Conservation (phyloP, 2,797 vertebrate genomes). For the Anguilla marmorata region DNA sequence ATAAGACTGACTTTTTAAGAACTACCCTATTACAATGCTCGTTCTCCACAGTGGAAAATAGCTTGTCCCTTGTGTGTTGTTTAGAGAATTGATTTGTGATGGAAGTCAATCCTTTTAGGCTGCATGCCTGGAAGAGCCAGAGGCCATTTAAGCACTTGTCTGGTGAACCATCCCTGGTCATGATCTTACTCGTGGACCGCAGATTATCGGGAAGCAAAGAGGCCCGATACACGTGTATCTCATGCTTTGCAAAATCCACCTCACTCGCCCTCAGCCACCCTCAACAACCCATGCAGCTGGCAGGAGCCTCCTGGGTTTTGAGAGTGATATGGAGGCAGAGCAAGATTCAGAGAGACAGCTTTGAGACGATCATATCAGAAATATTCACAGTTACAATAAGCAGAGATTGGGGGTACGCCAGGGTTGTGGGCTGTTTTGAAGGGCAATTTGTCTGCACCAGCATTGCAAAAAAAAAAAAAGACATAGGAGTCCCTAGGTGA, state of each 20-base stretch:
- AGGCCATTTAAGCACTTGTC: neutral
- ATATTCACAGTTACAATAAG: neutral
- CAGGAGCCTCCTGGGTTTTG: neutral
- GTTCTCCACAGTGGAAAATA: neutral
- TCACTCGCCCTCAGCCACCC: conserved; percentile 34
- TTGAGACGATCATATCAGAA: neutral
- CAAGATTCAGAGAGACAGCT: neutral
- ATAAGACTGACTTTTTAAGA: neutral
- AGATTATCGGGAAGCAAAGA: neutral
- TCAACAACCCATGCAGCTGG: neutral
- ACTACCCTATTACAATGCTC: neutral
- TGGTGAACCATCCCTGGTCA: neutral
- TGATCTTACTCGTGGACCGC: conserved; percentile 13
- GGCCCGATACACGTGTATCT: conserved; percentile 8
- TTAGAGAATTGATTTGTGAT: conserved; percentile 16
- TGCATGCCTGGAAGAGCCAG: neutral
- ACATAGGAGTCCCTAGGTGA: neutral
- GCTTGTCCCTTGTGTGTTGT: neutral
- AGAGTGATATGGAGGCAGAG: neutral
- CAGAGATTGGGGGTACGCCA: neutral
- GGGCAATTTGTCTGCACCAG: conserved; percentile 51
- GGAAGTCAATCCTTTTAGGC: conserved; percentile 4
- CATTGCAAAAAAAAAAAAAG: neutral
- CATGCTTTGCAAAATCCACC: neutral
- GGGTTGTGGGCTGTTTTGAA: conserved; percentile 21